Percentiles rank a stretch among this genome's conserved stretches.
These are phyloP conservation scores for Anabacerthia variegaticeps DNA, from an alignment of 2,797 vertebrate species.

Conservation along the genomic window DNA sequence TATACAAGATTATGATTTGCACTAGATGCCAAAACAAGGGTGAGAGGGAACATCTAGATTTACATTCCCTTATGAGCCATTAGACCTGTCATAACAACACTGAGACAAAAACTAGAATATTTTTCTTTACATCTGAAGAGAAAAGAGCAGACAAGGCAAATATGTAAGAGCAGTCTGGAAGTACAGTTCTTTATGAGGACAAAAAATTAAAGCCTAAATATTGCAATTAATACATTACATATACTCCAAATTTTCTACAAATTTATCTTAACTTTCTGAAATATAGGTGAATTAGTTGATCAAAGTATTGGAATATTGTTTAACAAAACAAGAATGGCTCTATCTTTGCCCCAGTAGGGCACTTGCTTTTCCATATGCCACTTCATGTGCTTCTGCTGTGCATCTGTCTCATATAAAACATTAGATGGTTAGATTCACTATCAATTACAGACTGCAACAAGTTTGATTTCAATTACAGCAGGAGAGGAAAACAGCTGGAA, in stretches of 20 bases:
- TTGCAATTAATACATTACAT: not conserved
- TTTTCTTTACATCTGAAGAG: not conserved
- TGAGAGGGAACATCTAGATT: not conserved
- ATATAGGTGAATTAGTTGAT: not conserved
- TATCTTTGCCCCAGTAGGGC: conserved; percentile 38
- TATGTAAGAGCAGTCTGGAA: not conserved
- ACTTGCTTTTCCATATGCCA: conserved; percentile 71
- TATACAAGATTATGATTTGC: not conserved
- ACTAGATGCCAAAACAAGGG: not conserved
- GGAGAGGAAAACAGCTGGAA: conserved; percentile 80
- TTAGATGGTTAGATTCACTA: conserved; percentile 79
- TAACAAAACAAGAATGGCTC: conserved; percentile 17
- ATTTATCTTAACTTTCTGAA: not conserved
- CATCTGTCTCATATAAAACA: conserved; percentile 78
- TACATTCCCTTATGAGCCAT: conserved; percentile 1
- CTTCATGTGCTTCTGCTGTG: conserved; percentile 56
- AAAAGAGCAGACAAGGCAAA: not conserved
- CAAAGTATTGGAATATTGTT: not conserved
- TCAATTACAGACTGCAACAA: conserved; percentile 80
- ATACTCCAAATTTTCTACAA: not conserved
- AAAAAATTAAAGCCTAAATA: not conserved
- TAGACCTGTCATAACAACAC: not conserved
- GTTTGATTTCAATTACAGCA: conserved; percentile 81
- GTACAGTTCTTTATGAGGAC: not conserved
- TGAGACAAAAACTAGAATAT: not conserved